These are phyloP conservation scores for Oxyscelio sp. DNA, from an alignment of 2,888 invertebrate species.

Conservation along the genomic window DNA sequence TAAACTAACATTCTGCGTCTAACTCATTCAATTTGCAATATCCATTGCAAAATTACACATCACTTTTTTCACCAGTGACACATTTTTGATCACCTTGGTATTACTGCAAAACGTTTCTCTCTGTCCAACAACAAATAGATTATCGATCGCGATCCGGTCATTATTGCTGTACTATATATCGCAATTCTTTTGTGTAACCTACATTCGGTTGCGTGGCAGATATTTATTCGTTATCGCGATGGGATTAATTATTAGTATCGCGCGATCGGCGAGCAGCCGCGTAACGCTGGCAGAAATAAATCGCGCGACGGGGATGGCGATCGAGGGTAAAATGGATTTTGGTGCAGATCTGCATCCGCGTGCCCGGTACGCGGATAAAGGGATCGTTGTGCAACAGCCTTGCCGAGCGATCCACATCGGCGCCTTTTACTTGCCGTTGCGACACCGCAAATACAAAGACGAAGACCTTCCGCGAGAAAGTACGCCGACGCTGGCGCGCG, in stretches of 20 bases:
- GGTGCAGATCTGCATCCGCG: conserved; percentile 28
- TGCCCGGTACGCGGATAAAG: conserved; percentile 45
- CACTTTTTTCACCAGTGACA: neutral
- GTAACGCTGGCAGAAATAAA: conserved; percentile 19
- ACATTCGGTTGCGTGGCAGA: conserved; percentile 18
- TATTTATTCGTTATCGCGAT: conserved; percentile 37
- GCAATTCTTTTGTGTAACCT: conserved; percentile 29
- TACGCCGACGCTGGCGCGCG: conserved; percentile 53
- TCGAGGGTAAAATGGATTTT: conserved; percentile 42
- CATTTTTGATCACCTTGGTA: no score
- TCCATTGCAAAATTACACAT: neutral
- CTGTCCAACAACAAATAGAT: neutral
- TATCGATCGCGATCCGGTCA: conserved; percentile 17
- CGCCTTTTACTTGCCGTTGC: conserved; percentile 78
- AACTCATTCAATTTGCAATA: no score
- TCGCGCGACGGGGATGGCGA: conserved; percentile 18
- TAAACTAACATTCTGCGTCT: no score
- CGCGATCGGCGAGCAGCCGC: conserved; percentile 23
- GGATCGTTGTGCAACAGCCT: conserved; percentile 66
- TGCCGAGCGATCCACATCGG: conserved; percentile 74
- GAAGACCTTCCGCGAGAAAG: conserved; percentile 67
- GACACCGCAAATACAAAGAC: conserved; percentile 77
- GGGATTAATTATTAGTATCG: conserved; percentile 53
- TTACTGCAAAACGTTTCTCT: neutral
- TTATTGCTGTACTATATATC: neutral